Evolutionary conservation across 2,113 vertebrate genomes (phyloP).

Genomic region (Leptosomus discolor): DNA sequence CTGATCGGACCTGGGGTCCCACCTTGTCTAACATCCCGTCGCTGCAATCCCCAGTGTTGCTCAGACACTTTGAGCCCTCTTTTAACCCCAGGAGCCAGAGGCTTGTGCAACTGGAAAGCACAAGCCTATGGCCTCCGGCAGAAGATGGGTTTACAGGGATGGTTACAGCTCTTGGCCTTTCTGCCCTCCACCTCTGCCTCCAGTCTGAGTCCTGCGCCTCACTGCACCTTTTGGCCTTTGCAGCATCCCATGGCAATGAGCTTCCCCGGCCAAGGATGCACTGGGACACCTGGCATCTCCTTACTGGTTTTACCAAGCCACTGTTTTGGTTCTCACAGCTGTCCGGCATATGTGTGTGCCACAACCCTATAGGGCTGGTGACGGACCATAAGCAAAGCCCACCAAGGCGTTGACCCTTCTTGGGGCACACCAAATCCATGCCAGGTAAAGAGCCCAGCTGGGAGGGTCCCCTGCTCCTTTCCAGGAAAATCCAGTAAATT

Average conservation of each 20-base stretch:
- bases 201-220: background rate
- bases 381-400: background rate
- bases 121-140: background rate
- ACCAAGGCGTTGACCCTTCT: background rate
- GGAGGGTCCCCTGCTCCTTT: background rate
- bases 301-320: background rate
- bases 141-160: background rate
- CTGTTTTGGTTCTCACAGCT: background rate
- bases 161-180: background rate
- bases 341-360: background rate
- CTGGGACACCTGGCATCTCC: background rate
- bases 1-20: accelerated
- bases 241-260: background rate
- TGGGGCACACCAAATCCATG: background rate
- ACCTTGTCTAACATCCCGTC: background rate
- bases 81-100: background rate
- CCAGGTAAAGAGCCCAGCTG: background rate
- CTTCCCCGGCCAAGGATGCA: background rate
- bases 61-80: background rate
- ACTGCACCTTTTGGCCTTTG: background rate
- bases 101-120: background rate
- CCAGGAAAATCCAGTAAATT: conserved; percentile 58
- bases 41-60: background rate
- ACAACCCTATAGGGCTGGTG: too few relatives aligned
- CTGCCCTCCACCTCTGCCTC: background rate